Base-by-base conservation (phyloP, 2,888 invertebrate species). In the Platycnemis pennipes region DNA sequence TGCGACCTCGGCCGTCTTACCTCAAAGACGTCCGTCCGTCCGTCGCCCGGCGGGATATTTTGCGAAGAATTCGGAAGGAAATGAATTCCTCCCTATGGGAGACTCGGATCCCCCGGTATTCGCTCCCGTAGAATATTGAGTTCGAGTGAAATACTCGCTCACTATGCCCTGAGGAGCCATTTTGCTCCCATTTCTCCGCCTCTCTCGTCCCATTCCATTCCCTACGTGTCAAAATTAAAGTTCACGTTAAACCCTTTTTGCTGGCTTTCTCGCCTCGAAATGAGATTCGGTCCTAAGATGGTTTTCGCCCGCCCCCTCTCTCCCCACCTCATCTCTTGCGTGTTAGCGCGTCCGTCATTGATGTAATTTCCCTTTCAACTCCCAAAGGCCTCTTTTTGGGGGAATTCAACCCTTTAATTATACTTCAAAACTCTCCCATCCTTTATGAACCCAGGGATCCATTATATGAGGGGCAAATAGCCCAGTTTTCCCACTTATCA, bases 311-410 rank as follows among this genome's bases (percentile, higher is more conserved):
- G 37, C 37, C 31, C 37, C 77, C 63, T 13, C 22, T 63, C n/a
- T 63, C 63, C n/a, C n/a, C 49, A 49, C 49, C 49, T 49, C 49
- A 49, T 49, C 77, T 77, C 37, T 3, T 31, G 77, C 7, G 37
- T 16, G 13, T 77, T 77, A 16, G 37, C n/a, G 11, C 37, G 3
- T 69, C 77, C 37, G 37, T 13, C 77, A 77, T 77, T 77, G 77
- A 77, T 77, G 77, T 77, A 77, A 77, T 77, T 77, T 77, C 77
- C 77, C 77, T 31, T 77, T 37, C 77, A 77, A 37, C 77, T 77
- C 77, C 0, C 2, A 2, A n/a, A 1, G 37, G 16, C 77, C 37
- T n/a, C n/a, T 77, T 77, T 37, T 77, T 77, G 8, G 37, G 37
- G n/a, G 8, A 77, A 77, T 26, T 77, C 11, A 26, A 77, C 31